Base-by-base conservation (phyloP, 2,797 vertebrate genomes). In the Epinephelus malabaricus region DNA sequence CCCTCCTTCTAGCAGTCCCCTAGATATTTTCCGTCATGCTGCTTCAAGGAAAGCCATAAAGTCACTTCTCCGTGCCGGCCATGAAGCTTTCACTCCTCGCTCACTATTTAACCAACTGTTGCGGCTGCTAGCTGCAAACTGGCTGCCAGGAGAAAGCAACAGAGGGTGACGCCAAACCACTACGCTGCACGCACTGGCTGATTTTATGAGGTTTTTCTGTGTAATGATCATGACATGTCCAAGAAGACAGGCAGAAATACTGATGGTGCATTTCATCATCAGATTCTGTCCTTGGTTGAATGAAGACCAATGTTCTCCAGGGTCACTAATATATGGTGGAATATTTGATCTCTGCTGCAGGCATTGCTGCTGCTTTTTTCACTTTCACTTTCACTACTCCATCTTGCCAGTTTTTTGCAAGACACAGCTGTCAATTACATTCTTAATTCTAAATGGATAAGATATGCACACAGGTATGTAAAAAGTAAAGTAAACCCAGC, bases 21-120 rank as follows among this genome's bases (percentile, higher is more conserved):
- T 51, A 66, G 40, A 78, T 81, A 23, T 46, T 65, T 73, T 65
- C 25, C 58, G 65, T 72, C 21, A 14, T 25, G 59, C 49, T 61
- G 5, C 70, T 38, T 75, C 2, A 49, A 66, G 55, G 15, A 38
- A 84, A 63, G 38, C 56, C 65, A 75, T 71, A 40, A 78, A 76
- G 73, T 83, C 72, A 46, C 46, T 53, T 74, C 50, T 53, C 61
- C 46, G 2, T 66, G 18, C 65, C 55, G 47, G n/a, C 83, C 14
- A 12, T 69, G 66, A 71, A 61, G 78, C 68, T 49, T 70, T 73
- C 76, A 73, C 69, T 82, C 47, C 8, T 82, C 66, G 45, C 45
- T 53, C 25, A 79, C 38, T 46, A 13, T 79, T 53, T 73, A 79
- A 69, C 69, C 72, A 67, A 76, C 76, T 71, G 73, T 73, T 83